phyloP scores from a whole-genome alignment of 2,888 invertebrate genomes.

The Tetranychus piercei region DNA sequence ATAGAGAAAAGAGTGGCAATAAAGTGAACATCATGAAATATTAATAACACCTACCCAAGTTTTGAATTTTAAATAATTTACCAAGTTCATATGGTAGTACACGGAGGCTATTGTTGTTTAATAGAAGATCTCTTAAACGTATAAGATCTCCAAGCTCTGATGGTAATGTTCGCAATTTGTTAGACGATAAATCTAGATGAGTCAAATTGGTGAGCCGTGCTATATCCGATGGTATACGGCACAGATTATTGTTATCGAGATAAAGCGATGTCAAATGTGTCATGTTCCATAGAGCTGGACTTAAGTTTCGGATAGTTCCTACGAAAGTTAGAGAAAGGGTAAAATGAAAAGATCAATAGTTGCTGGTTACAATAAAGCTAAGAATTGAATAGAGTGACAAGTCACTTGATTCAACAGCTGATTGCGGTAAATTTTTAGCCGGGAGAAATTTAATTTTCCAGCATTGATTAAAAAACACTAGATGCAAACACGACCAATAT shows the following conservation, averaged over 20 bases:
- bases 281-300: constrained; percentile 74
- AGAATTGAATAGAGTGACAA: no score
- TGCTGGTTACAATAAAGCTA: no score
- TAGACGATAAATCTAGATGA: constrained; percentile 76
- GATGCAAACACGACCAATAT: background rate
- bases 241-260: constrained; percentile 83
- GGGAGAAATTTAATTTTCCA: no score
- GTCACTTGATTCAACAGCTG: no score
- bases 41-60: constrained; percentile 45
- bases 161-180: constrained; percentile 81
- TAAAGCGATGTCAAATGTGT: constrained; percentile 81
- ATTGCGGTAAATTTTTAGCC: no score
- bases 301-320: constrained; percentile 86
- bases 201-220: constrained; percentile 61
- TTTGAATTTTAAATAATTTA: constrained; percentile 84
- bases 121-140: constrained; percentile 76
- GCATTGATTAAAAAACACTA: no score
- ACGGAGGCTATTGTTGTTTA: constrained; percentile 82
- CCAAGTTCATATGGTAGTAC: constrained; percentile 91
- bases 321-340: constrained; percentile 27
- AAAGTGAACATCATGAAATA: background rate
- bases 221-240: constrained; percentile 77
- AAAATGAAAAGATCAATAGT: background rate
- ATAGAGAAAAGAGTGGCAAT: background rate
- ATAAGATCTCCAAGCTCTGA: constrained; percentile 91